Percentiles rank a stretch among this genome's conserved stretches.
Evolutionary conservation across 2,113 vertebrate genomes (phyloP).

Genomic region (Cottus gobio): DNA sequence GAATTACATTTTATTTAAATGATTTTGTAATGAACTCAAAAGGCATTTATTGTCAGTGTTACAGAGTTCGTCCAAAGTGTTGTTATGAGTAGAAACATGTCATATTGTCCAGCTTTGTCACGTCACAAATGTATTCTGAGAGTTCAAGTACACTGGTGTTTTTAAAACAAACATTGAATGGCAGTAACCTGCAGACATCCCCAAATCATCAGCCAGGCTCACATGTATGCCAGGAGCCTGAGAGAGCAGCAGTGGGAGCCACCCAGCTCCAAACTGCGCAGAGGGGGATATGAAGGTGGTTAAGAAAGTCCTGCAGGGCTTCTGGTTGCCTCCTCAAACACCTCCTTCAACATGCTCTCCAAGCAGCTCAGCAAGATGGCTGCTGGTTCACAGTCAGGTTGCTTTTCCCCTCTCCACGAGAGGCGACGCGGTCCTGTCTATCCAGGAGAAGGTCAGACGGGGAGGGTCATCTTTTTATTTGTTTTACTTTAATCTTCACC

Average conservation of each 20-base stretch:
- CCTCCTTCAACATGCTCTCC: background rate
- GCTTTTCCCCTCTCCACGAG: background rate
- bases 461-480: too few relatives aligned
- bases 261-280: background rate
- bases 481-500: too few relatives aligned
- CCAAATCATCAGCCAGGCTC: background rate
- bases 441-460: constrained; percentile 5
- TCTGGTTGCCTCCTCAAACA: background rate
- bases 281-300: background rate
- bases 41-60: background rate
- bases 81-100: background rate
- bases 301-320: background rate
- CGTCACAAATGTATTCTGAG: background rate
- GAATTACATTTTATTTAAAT: background rate
- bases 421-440: background rate
- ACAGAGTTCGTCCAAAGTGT: background rate
- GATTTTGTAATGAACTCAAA: background rate
- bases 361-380: constrained; percentile 1
- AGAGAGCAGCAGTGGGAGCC: background rate
- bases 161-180: background rate
- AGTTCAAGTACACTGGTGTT: background rate
- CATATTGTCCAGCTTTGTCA: background rate
- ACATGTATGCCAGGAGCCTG: background rate
- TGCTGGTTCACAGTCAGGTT: background rate
- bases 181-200: background rate